A percentile compares a stretch with the other conserved stretches of the same genome.
phyloP scores from a whole-genome alignment of 1,140 invertebrate genomes.

The Wiebesia pumilae region DNA sequence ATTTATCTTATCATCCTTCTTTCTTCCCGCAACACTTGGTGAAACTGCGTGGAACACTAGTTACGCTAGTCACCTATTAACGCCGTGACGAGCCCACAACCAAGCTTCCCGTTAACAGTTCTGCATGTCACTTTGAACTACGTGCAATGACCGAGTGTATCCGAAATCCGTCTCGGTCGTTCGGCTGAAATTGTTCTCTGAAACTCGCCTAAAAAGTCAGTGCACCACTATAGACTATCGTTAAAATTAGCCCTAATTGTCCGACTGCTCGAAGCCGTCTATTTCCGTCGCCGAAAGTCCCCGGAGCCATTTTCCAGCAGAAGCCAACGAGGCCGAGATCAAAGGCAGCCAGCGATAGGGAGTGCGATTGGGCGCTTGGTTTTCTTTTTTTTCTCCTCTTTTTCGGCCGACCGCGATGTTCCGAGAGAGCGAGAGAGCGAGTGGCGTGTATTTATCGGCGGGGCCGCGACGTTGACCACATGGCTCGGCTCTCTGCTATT shows the following conservation, averaged over 20 bases:
- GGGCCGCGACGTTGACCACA: slow-evolving; percentile 59
- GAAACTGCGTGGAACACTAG: not conserved
- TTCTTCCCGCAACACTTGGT: not conserved
- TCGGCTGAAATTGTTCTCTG: not conserved
- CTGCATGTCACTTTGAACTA: not conserved
- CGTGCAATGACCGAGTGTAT: not conserved
- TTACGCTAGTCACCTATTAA: not conserved
- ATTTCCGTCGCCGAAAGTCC: slow-evolving; percentile 44
- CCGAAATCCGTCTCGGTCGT: not conserved
- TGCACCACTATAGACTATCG: not conserved
- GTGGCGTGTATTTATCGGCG: slow-evolving; percentile 59
- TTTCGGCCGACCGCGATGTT: slow-evolving; percentile 8
- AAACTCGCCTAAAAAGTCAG: not conserved
- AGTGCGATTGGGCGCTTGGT: slow-evolving; percentile 31
- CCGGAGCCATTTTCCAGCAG: slow-evolving; percentile 30
- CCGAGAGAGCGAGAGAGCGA: too few relatives aligned
- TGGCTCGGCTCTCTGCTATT: slow-evolving; percentile 58
- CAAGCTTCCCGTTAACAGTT: not conserved
- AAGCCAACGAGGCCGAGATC: slow-evolving; percentile 52
- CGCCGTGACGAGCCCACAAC: not conserved
- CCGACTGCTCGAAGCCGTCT: slow-evolving; percentile 42
- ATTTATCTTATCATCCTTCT: not conserved
- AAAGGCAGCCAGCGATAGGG: slow-evolving; percentile 57
- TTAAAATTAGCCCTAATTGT: slow-evolving; percentile 25
- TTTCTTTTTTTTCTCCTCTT: slow-evolving; percentile 47